These are phyloP conservation scores for Clarias batrachus DNA, from an alignment of 2,113 vertebrate species.

Conservation along the genomic window DNA sequence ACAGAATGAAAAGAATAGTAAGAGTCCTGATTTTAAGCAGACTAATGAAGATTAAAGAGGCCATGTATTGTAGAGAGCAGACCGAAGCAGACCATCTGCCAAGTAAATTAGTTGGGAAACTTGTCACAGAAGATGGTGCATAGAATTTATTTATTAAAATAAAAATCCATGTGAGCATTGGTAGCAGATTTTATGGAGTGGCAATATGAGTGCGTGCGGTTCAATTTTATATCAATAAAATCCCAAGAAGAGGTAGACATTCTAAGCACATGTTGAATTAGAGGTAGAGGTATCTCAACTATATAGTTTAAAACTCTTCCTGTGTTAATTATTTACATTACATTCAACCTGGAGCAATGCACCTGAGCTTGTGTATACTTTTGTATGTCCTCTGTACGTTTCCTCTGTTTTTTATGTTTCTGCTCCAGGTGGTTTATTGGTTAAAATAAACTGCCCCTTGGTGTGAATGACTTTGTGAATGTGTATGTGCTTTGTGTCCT, in stretches of 20 bases:
- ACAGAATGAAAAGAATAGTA: constrained; percentile 3
- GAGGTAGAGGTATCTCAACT: neutral
- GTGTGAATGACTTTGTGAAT: neutral
- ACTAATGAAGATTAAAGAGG: neutral
- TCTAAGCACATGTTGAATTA: neutral
- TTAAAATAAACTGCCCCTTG: neutral
- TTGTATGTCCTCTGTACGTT: neutral
- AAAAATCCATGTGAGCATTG: neutral
- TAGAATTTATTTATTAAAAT: neutral
- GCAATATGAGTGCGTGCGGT: neutral
- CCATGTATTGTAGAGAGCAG: neutral
- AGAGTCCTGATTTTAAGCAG: neutral
- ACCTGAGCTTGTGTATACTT: neutral
- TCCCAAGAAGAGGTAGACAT: neutral
- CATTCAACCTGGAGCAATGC: neutral
- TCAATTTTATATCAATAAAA: neutral
- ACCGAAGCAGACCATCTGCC: neutral
- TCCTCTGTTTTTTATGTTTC: neutral
- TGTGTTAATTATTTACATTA: neutral
- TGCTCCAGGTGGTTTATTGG: neutral
- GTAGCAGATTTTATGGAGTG: neutral
- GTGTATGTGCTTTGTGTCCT: neutral
- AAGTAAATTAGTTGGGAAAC: neutral
- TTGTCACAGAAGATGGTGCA: neutral
- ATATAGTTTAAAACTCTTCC: neutral